Percentiles rank a stretch among this genome's conserved stretches.
Conservation (phyloP, 2,113 vertebrate species). For the Scomber scombrus region DNA sequence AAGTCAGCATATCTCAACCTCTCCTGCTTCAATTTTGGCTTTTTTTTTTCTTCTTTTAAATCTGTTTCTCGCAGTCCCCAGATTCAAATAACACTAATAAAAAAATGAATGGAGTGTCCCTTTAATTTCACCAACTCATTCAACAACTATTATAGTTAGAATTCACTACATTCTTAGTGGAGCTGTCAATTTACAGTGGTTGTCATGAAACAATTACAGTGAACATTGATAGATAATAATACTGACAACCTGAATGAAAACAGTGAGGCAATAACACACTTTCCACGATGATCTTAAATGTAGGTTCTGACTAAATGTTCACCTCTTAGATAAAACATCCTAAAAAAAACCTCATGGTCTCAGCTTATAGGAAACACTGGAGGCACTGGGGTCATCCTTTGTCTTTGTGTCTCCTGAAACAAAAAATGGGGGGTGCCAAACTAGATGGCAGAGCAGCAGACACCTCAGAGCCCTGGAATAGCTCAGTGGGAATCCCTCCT, state of each 20-base stretch:
- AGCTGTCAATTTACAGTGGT: neutral
- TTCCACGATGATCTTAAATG: neutral
- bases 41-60: too few relatives aligned
- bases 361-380: neutral
- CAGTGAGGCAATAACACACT: neutral
- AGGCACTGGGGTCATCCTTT: neutral
- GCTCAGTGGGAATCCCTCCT: conserved; percentile 61
- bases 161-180: neutral
- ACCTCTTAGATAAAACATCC: neutral
- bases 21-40: neutral
- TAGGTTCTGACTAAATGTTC: neutral
- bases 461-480: conserved; percentile 49
- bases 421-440: conserved; percentile 21
- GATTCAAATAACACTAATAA: neutral
- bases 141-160: neutral
- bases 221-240: neutral
- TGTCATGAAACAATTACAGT: neutral
- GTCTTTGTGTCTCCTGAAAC: neutral
- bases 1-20: neutral
- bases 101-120: neutral
- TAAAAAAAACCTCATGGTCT: neutral
- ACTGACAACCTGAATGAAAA: neutral
- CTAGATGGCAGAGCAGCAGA: conserved; percentile 45
- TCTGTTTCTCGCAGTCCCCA: neutral
- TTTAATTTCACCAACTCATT: neutral